phyloP scores from a whole-genome alignment of 2,888 invertebrate genomes.

The Drosophila anceps region DNA sequence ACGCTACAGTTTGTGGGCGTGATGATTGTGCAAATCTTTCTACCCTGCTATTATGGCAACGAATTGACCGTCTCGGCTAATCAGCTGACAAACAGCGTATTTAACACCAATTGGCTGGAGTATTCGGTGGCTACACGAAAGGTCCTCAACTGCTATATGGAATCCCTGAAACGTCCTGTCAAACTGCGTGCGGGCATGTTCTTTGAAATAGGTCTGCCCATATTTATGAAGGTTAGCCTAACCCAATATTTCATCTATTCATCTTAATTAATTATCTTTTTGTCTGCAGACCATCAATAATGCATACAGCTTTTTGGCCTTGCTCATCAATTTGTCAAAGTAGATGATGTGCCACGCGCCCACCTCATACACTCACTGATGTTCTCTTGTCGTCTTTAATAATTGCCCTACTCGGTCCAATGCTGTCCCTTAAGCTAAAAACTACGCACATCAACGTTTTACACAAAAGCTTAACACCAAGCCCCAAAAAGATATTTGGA shows the following conservation, averaged over 20 bases:
- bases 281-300: slow-evolving; percentile 71
- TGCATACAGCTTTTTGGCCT: slow-evolving; percentile 81
- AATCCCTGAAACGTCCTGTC: slow-evolving; percentile 74
- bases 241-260: background rate
- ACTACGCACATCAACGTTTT: background rate
- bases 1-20: slow-evolving; percentile 67
- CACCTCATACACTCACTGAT: background rate
- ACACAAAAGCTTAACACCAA: background rate
- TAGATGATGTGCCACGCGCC: slow-evolving; percentile 10
- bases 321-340: slow-evolving; percentile 77
- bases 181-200: slow-evolving; percentile 73
- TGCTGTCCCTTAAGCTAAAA: background rate
- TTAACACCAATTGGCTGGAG: slow-evolving; percentile 76
- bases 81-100: slow-evolving; percentile 66
- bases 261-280: slow-evolving; percentile 14
- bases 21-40: slow-evolving; percentile 79
- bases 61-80: slow-evolving; percentile 74
- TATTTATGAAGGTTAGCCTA: slow-evolving; percentile 77
- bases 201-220: slow-evolving; percentile 78
- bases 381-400: background rate
- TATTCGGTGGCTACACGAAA: slow-evolving; percentile 68
- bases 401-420: background rate
- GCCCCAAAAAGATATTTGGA: background rate
- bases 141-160: slow-evolving; percentile 75
- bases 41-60: slow-evolving; percentile 82